Base-by-base conservation (phyloP, 2,888 invertebrate genomes). In the Melieria crassipennis region DNA sequence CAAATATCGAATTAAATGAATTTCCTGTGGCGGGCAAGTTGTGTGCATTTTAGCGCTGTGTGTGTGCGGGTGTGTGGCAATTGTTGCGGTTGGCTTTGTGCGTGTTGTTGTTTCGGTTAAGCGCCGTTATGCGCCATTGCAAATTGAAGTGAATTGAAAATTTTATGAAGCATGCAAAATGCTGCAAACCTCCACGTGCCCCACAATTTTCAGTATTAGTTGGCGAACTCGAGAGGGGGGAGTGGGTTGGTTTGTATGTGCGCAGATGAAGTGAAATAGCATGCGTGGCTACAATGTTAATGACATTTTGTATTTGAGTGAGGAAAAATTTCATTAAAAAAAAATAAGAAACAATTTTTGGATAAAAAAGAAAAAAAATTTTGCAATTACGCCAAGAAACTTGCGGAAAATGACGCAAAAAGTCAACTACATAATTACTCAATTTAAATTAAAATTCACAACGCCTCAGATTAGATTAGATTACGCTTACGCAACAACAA, bases 361-460 rank as follows among this genome's bases (percentile, higher is more conserved):
- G 7, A 9, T 52, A 9, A 52, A 5, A 52, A 11, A 4, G 52
- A 52, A 10, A 9, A 58, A 10, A 74, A 69, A 61, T 65, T 72
- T 61, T 75, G 70, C 69, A 73, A 67, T 65, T 71, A 70, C 71
- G 72, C 58, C 71, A 45, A 11, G 13, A 16, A 43, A 69, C 71
- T 70, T 72, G 61, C 73, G 72, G 69, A 69, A 68, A 61, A 71
- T n/a, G 73, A 75, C 67, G 74, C 66, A 68, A 30, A 73, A 80
- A 81, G 79, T 77, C 78, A 80, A 78, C 76, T 76, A 79, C 79
- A 82, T 81, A 81, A 81, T 81, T 81, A 82, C 81, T 81, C 81
- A 81, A 81, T 82, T 82, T 78, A 81, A 52, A 81, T 82, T 81
- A 82, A 81, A 81, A 81, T 81, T 81, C 81, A 81, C 82, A 82